A percentile compares a stretch with the other conserved stretches of the same genome.
Conservation (phyloP, 2,113 vertebrate genomes). For the Phylloscopus whistleri region DNA sequence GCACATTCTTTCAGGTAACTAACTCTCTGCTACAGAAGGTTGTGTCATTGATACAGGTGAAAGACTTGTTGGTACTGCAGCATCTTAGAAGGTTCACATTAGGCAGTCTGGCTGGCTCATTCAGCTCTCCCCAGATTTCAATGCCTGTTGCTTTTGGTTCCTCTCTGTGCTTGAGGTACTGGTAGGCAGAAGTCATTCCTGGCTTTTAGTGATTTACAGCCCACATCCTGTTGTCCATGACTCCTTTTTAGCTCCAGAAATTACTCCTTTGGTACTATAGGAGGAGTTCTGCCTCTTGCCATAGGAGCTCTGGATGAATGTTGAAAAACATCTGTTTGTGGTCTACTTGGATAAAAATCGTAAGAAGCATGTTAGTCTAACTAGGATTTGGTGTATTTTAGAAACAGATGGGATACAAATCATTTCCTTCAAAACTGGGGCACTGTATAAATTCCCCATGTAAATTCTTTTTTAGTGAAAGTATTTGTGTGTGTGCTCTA, state of each 20-base stretch:
- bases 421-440: background rate
- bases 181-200: background rate
- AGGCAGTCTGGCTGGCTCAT: background rate
- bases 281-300: background rate
- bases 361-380: background rate
- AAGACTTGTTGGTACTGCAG: background rate
- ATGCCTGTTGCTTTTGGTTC: background rate
- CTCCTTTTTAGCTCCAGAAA: background rate
- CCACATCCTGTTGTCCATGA: background rate
- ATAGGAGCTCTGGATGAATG: background rate
- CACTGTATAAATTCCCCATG: background rate
- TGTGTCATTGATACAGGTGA: background rate
- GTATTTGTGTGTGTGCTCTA: background rate
- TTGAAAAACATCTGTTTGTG: background rate
- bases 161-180: background rate
- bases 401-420: conserved; percentile 1
- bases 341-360: background rate
- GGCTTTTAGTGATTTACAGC: background rate
- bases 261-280: background rate
- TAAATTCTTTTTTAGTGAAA: background rate
- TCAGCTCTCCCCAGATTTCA: background rate
- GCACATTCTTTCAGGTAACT: conserved; percentile 56
- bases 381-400: background rate
- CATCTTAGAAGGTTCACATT: background rate
- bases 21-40: background rate